Evolutionary conservation across 2,113 vertebrate genomes (phyloP).

Genomic region (Camelus dromedarius): DNA sequence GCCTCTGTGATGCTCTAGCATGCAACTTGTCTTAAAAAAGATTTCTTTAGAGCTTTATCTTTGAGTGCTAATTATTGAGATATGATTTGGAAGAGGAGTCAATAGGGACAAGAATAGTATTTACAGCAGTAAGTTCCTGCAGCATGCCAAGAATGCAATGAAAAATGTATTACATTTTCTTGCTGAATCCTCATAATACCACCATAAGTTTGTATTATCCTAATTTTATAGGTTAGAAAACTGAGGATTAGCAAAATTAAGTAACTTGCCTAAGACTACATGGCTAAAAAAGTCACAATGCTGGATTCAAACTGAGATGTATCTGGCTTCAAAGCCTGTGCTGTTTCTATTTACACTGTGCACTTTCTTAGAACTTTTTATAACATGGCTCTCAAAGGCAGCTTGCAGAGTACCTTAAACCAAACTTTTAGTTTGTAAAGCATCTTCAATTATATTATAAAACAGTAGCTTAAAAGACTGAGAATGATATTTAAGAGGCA

Average conservation of each 20-base stretch:
- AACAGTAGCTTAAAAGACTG: background rate
- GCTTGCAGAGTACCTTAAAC: background rate
- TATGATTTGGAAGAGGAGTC: slow-evolving; percentile 32
- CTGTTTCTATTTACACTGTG: background rate
- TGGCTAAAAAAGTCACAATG: background rate
- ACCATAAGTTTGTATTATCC: slow-evolving; percentile 1
- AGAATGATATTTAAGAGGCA: background rate
- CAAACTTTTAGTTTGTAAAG: slow-evolving; percentile 15
- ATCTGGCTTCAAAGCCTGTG: background rate
- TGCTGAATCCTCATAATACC: slow-evolving; percentile 39
- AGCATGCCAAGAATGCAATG: background rate
- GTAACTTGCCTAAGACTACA: background rate
- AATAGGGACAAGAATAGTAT: background rate
- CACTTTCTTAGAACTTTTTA: background rate
- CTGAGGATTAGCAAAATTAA: background rate
- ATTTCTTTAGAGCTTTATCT: slow-evolving; percentile 48
- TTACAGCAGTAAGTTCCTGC: background rate
- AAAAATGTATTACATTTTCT: background rate
- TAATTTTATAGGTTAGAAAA: slow-evolving; percentile 58
- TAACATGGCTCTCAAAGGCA: slow-evolving; percentile 5
- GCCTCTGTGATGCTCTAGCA: background rate
- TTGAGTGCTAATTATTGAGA: slow-evolving; percentile 32
- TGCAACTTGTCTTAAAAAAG: slow-evolving; percentile 22
- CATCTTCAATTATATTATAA: slow-evolving; percentile 39
- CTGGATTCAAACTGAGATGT: background rate